Conservation (phyloP, 2,888 invertebrate species). For the Cactoblastis cactorum region DNA sequence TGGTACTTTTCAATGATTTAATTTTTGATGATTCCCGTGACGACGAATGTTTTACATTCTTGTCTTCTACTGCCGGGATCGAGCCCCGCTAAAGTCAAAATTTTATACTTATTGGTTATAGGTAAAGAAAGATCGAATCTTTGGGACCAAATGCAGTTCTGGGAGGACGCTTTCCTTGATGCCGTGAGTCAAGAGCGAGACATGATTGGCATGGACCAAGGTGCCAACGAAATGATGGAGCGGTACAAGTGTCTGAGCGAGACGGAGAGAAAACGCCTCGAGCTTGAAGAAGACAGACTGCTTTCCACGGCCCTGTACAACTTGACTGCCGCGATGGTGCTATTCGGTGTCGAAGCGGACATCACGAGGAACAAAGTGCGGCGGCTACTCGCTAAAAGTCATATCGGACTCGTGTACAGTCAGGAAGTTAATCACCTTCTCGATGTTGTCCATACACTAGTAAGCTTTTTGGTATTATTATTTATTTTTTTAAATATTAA, state of each 20-base stretch:
- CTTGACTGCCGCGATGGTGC: conserved; percentile 95
- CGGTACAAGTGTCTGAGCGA: conserved; percentile 96
- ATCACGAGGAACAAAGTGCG: conserved; percentile 92
- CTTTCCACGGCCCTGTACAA: conserved; percentile 98
- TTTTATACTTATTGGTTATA: conserved; percentile 22
- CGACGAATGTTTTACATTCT: too few relatives aligned
- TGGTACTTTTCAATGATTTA: too few relatives aligned
- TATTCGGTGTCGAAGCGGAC: conserved; percentile 91
- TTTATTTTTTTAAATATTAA: too few relatives aligned
- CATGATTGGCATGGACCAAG: conserved; percentile 99
- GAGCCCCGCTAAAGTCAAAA: neutral
- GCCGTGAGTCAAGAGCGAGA: conserved; percentile 98
- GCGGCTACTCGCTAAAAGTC: conserved; percentile 97
- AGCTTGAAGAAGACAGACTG: conserved; percentile 98
- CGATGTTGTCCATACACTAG: conserved; percentile 96
- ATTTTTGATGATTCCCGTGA: too few relatives aligned
- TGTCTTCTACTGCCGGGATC: neutral
- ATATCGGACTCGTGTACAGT: conserved; percentile 98
- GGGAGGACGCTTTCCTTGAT: conserved; percentile 99
- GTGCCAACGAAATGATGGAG: conserved; percentile 99
- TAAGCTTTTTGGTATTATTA: conserved; percentile 62
- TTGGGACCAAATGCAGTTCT: conserved; percentile 99
- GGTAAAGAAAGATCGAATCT: conserved; percentile 90
- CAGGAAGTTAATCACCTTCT: conserved; percentile 98
- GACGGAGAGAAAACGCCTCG: conserved; percentile 94